Evolutionary conservation across 2,113 vertebrate species (phyloP), one percentile per base, ranked within the genome.

Genomic region (Callithrix jacchus): DNA sequence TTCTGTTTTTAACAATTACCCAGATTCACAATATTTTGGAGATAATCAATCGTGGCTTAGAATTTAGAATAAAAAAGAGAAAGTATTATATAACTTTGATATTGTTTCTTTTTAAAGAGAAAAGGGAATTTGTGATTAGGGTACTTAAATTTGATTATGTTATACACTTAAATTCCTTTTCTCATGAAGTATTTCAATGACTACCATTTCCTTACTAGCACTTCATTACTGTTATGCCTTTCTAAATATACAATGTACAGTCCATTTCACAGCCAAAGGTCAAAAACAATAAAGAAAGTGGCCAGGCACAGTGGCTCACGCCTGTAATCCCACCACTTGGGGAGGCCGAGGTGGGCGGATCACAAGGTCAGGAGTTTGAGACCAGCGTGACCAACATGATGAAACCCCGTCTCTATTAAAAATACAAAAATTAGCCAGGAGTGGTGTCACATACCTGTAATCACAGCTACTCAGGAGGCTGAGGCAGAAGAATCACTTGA

Each of bases 201-300:
- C 18, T 23, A 23, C 49, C 7, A 56, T 56, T 89, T 95, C 79
- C 73, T 88, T 89, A 91, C 73, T 23, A 89, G 89, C 20, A 82
- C 2, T 13, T 74, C 8, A 73, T 58, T 91, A 52, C 45, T 71
- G 91, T 79, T 82, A 61, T 37, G 56, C 5, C 58, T 93, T 88
- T 68, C 12, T 82, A 92, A 77, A 42, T 25, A n/a, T 21, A 87
- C 14, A 64, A 32, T 68, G 47, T 12, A 70, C 4, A 79, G 54
- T 82, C 79, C 13, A 71, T 91, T 70, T 61, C 23, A 95, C 3
- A 82, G 32, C 8, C 0, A 0, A 94, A 93, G 18, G 71, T 49
- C 32, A 91, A 81, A 97, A 91, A 45, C n/a, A 94, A 74, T 47
- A 74, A 90, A 95, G 35, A 27, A 30, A 52, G 52, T 52, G 16